phyloP scores from a whole-genome alignment of 2,888 invertebrate genomes.

The Diarsia rubi region DNA sequence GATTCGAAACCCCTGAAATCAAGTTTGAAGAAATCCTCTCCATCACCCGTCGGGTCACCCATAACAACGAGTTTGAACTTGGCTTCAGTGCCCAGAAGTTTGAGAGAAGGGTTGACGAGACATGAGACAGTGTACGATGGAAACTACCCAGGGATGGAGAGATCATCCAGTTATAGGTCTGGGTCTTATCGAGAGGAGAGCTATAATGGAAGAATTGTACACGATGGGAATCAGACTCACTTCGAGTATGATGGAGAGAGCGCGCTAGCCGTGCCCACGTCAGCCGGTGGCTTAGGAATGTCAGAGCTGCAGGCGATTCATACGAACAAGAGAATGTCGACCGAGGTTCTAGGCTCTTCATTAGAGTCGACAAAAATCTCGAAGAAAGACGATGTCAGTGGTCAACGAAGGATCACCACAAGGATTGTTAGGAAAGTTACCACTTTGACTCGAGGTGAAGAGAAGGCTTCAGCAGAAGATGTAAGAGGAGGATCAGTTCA shows the following conservation, averaged over 20 bases:
- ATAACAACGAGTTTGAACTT: slow-evolving; percentile 92
- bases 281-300: slow-evolving; percentile 85
- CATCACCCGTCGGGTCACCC: slow-evolving; percentile 90
- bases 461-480: slow-evolving; percentile 94
- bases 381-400: slow-evolving; percentile 93
- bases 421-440: slow-evolving; percentile 97
- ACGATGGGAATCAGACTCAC: slow-evolving; percentile 89
- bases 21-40: slow-evolving; percentile 87
- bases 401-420: slow-evolving; percentile 95
- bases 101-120: slow-evolving; percentile 88
- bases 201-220: slow-evolving; percentile 87
- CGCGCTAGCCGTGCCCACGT: slow-evolving; percentile 85
- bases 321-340: slow-evolving; percentile 95
- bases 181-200: slow-evolving; percentile 86
- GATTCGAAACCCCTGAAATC: slow-evolving; percentile 89
- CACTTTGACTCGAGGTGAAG: slow-evolving; percentile 96
- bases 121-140: slow-evolving; percentile 89
- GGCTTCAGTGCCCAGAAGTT: slow-evolving; percentile 90
- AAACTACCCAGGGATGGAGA: slow-evolving; percentile 87
- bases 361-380: slow-evolving; percentile 96
- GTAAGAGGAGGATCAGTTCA: slow-evolving; percentile 91
- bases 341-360: slow-evolving; percentile 96
- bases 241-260: slow-evolving; percentile 88
- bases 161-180: slow-evolving; percentile 83
- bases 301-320: slow-evolving; percentile 94